Evolutionary conservation across 2,113 vertebrate genomes (phyloP).

Genomic region (Zosterops lateralis): DNA sequence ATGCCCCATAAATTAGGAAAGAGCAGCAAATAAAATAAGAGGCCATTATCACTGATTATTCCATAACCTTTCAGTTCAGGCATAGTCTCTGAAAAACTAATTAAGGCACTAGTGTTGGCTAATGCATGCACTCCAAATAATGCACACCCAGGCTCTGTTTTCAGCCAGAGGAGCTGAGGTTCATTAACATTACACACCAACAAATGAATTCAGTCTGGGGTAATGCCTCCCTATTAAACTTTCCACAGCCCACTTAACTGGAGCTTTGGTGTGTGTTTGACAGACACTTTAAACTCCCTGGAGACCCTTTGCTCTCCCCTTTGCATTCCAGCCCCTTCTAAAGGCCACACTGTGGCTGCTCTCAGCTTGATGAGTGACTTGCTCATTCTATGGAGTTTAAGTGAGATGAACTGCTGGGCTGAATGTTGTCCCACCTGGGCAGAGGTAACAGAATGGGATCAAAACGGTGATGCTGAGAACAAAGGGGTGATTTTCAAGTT

Average conservation of each 20-base stretch:
- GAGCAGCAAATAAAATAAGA: not conserved
- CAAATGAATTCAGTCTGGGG: constrained; percentile 48
- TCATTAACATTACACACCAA: constrained; percentile 34
- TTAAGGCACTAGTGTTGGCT: constrained; percentile 34
- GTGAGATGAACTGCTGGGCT: not conserved
- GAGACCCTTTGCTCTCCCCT: not conserved
- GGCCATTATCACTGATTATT: constrained; percentile 24
- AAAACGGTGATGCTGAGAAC: not conserved
- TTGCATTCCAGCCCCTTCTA: not conserved
- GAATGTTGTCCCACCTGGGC: not conserved
- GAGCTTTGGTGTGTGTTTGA: constrained; percentile 12
- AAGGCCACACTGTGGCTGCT: constrained; percentile 1
- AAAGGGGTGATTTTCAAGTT: not conserved
- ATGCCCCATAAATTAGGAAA: not conserved
- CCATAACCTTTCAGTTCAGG: constrained; percentile 33
- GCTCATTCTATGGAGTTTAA: not conserved
- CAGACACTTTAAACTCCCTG: constrained; percentile 11
- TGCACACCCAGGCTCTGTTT: constrained; percentile 34
- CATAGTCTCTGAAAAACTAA: constrained; percentile 17
- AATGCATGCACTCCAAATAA: constrained; percentile 41
- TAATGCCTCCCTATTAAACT: constrained; percentile 26
- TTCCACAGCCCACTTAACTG: constrained; percentile 22
- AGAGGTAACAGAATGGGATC: not conserved
- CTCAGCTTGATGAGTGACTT: not conserved
- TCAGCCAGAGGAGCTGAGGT: not conserved